A percentile compares a stretch with the other conserved stretches of the same genome.
These are phyloP conservation scores for Patagioenas fasciata DNA, from an alignment of 2,113 vertebrate genomes.

Conservation along the genomic window DNA sequence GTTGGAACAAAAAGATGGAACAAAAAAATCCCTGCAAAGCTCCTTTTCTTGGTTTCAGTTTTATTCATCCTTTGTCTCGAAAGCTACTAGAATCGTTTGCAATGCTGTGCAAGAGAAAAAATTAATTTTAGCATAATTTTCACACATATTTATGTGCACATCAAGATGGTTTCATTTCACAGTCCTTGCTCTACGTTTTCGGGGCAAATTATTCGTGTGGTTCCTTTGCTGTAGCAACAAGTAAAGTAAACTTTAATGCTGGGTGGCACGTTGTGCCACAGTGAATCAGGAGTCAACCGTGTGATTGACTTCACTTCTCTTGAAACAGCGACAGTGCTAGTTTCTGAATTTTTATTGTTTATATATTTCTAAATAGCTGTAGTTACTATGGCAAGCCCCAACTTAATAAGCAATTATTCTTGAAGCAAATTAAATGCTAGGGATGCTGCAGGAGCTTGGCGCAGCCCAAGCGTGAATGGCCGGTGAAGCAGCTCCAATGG, in stretches of 20 bases:
- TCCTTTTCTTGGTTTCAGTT: neutral
- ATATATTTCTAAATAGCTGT: neutral
- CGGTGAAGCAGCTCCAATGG: rapidly evolving
- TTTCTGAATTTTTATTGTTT: neutral
- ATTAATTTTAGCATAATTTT: neutral
- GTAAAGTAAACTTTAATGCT: neutral
- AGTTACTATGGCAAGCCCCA: neutral
- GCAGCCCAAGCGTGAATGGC: rapidly evolving
- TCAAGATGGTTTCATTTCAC: neutral
- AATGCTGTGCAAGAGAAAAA: neutral
- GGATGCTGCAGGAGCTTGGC: neutral
- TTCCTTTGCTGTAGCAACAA: neutral
- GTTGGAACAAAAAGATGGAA: neutral
- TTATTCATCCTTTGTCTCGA: neutral
- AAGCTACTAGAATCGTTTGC: neutral
- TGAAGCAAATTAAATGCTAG: neutral
- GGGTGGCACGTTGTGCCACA: rapidly evolving
- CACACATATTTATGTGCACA: neutral
- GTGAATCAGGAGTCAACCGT: neutral
- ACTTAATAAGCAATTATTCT: neutral
- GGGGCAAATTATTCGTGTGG: neutral
- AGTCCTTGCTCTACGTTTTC: neutral
- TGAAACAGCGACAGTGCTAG: neutral
- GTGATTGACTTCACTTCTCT: neutral
- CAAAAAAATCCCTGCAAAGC: neutral